Percentiles rank a stretch among this genome's conserved stretches.
phyloP scores from a whole-genome alignment of 2,888 invertebrate species.

The Adela reaumurella region DNA sequence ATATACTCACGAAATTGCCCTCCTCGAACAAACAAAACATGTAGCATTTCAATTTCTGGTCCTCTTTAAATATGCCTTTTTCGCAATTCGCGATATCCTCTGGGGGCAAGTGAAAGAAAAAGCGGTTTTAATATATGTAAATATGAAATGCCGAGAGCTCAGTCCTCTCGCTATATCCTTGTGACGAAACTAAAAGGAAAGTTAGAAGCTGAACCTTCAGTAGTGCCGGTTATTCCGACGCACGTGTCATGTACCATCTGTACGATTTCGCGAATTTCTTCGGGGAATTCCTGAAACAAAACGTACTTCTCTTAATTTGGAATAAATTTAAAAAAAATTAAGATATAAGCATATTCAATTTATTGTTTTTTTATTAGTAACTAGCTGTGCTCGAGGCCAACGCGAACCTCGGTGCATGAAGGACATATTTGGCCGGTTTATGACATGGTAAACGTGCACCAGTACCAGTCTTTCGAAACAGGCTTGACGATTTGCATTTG shows the following conservation, averaged over 20 bases:
- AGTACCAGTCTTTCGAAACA: too few species aligned
- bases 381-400: too few species aligned
- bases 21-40: conserved; percentile 53
- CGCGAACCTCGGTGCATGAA: too few species aligned
- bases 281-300: conserved; percentile 43
- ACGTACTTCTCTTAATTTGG: too few species aligned
- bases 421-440: too few species aligned
- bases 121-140: conserved; percentile 33
- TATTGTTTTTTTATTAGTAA: too few species aligned
- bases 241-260: conserved; percentile 47
- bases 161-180: neutral
- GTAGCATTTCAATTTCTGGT: conserved; percentile 52
- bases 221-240: conserved; percentile 41
- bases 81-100: conserved; percentile 54
- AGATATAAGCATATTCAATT: too few species aligned
- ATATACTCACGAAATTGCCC: conserved; percentile 43
- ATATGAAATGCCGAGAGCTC: neutral
- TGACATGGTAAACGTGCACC: too few species aligned
- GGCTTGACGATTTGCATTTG: too few species aligned
- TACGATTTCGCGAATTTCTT: conserved; percentile 52
- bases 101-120: conserved; percentile 45
- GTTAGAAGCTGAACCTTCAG: conserved; percentile 28
- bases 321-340: too few species aligned
- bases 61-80: conserved; percentile 55
- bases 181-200: too few species aligned